Evolutionary conservation across 2,113 vertebrate genomes (phyloP).

Genomic region (Triplophysa siluroides): DNA sequence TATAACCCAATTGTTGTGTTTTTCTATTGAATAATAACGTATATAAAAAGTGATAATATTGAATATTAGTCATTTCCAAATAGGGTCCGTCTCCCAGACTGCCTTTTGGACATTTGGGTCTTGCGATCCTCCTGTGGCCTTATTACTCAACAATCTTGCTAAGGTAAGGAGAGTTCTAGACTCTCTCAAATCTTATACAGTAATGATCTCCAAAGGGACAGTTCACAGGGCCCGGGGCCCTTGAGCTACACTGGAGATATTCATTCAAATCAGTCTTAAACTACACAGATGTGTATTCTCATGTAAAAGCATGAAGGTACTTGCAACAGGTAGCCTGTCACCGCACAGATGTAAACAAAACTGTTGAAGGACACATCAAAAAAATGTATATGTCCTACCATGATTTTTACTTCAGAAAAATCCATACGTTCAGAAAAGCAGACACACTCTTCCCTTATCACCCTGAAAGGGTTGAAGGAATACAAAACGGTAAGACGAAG

Average conservation of each 20-base stretch:
- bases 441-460: slow-evolving; percentile 11
- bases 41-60: background rate
- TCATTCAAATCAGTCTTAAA: slow-evolving; percentile 9
- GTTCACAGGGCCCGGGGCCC: slow-evolving; percentile 27
- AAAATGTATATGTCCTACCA: background rate
- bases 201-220: slow-evolving; percentile 58
- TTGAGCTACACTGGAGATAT: background rate
- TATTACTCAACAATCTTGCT: slow-evolving; percentile 67
- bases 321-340: slow-evolving; percentile 25
- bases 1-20: background rate
- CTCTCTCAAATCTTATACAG: slow-evolving; percentile 40
- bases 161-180: slow-evolving; percentile 55
- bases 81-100: slow-evolving; percentile 18
- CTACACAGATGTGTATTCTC: slow-evolving; percentile 13
- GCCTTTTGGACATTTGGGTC: slow-evolving; percentile 33
- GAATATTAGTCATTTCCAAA: background rate
- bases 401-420: background rate
- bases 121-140: slow-evolving; percentile 69
- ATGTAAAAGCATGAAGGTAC: background rate
- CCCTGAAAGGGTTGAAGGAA: slow-evolving; percentile 10
- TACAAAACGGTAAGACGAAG: slow-evolving; percentile 39
- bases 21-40: background rate
- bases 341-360: background rate
- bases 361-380: slow-evolving; percentile 1
- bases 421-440: slow-evolving; percentile 21